A percentile compares a stretch with the other conserved stretches of the same genome.
Evolutionary conservation across 2,888 invertebrate species (phyloP).

Genomic region (Tipula confusa): DNA sequence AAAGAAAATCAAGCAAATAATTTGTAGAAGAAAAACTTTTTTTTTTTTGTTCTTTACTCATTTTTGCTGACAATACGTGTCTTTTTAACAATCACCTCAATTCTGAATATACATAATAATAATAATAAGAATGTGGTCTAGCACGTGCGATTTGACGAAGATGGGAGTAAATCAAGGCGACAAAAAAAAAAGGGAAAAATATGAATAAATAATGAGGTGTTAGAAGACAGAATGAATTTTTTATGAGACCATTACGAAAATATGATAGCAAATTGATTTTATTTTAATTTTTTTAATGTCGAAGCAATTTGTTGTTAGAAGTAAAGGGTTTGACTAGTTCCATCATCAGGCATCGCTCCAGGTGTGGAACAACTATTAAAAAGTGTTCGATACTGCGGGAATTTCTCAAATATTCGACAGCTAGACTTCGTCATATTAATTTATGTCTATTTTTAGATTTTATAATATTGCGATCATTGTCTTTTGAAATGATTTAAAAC

Average conservation of each 20-base stretch:
- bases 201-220: slow-evolving; percentile 20
- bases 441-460: too few species aligned
- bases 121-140: slow-evolving; percentile 20
- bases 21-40: not conserved
- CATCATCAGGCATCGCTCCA: too few species aligned
- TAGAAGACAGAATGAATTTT: not conserved
- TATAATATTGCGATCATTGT: too few species aligned
- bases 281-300: too few species aligned
- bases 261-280: not conserved
- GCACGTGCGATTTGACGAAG: slow-evolving; percentile 20
- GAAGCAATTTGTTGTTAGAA: too few species aligned
- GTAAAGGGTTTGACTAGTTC: too few species aligned
- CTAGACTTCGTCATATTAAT: too few species aligned
- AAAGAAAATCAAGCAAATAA: not conserved
- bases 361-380: too few species aligned
- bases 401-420: too few species aligned
- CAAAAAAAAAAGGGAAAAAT: not conserved
- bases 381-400: too few species aligned
- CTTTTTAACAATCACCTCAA: slow-evolving; percentile 20
- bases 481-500: too few species aligned
- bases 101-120: not conserved
- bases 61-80: slow-evolving; percentile 12
- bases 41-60: not conserved
- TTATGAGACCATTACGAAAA: slow-evolving; percentile 3
- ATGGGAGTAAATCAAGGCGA: not conserved